Evolutionary conservation across 2,797 vertebrate species (phyloP).

Genomic region (Amblyraja radiata): DNA sequence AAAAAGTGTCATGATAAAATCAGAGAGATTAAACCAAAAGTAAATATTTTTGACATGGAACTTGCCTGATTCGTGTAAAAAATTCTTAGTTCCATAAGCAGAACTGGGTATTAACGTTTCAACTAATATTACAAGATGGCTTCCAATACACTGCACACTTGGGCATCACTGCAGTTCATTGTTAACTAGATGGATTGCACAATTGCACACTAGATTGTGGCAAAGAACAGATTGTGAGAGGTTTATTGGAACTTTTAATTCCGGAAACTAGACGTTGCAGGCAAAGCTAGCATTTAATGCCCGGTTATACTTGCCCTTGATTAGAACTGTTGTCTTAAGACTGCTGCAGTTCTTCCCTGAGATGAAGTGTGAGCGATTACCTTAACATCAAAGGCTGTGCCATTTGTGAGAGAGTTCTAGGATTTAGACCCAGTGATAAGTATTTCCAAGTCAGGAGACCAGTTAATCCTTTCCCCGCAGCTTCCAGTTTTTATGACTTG

Average conservation of each 20-base stretch:
- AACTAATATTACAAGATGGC: background rate
- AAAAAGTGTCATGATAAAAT: background rate
- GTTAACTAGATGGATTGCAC: background rate
- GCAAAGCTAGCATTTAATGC: no score
- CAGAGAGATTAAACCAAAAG: background rate
- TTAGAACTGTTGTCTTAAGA: no score
- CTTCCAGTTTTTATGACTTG: no score
- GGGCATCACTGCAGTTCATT: background rate
- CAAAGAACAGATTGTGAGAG: background rate
- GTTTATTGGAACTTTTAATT: background rate
- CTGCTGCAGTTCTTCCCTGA: no score
- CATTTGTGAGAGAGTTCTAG: no score
- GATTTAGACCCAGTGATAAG: no score
- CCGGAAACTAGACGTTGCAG: background rate
- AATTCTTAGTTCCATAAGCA: background rate
- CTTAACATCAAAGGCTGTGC: no score
- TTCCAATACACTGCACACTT: no score
- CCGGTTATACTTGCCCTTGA: no score
- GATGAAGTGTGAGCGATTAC: no score
- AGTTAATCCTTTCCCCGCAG: no score
- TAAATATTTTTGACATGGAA: background rate
- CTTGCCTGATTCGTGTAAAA: background rate
- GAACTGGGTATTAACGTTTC: background rate
- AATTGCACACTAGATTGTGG: background rate
- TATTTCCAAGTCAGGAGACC: no score